phyloP scores from a whole-genome alignment of 2,888 invertebrate species.

The Lycaena phlaeas region DNA sequence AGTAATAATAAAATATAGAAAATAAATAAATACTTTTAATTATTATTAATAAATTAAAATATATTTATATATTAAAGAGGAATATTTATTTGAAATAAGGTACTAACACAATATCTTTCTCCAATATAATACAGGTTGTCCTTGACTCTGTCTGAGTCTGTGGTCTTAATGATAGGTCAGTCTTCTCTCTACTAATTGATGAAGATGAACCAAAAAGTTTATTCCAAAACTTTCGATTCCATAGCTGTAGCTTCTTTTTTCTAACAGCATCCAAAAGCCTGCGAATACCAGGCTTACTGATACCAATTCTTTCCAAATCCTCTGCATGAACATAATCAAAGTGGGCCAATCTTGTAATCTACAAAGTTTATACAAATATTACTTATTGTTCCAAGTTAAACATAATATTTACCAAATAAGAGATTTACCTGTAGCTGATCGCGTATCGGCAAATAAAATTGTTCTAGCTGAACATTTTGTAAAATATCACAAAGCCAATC shows the following conservation, averaged over 20 bases:
- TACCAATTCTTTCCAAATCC: conserved; percentile 94
- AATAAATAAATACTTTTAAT: too few species aligned
- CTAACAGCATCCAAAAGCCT: conserved; percentile 93
- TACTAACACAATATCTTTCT: conserved; percentile 81
- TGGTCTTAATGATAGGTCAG: conserved; percentile 61
- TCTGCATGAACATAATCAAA: conserved; percentile 97
- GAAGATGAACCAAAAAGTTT: conserved; percentile 79
- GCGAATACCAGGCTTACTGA: conserved; percentile 94
- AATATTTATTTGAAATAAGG: too few species aligned
- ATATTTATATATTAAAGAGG: too few species aligned
- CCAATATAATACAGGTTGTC: conserved; percentile 86
- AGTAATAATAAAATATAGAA: too few species aligned
- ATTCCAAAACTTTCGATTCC: conserved; percentile 86
- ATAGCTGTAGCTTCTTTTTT: conserved; percentile 85
- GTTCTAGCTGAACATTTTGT: conserved; percentile 91
- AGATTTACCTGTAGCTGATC: conserved; percentile 89
- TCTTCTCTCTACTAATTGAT: conserved; percentile 43
- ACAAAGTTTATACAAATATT: conserved; percentile 29
- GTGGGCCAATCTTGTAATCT: conserved; percentile 93
- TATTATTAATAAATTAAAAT: too few species aligned
- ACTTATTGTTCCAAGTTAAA: neutral
- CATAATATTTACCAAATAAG: conserved; percentile 2
- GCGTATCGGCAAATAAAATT: conserved; percentile 90
- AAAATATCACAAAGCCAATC: conserved; percentile 91
- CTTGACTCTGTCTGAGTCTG: conserved; percentile 41